These are phyloP conservation scores for Enteromius paludinosus DNA, from an alignment of 2,797 vertebrate genomes.

Conservation along the genomic window DNA sequence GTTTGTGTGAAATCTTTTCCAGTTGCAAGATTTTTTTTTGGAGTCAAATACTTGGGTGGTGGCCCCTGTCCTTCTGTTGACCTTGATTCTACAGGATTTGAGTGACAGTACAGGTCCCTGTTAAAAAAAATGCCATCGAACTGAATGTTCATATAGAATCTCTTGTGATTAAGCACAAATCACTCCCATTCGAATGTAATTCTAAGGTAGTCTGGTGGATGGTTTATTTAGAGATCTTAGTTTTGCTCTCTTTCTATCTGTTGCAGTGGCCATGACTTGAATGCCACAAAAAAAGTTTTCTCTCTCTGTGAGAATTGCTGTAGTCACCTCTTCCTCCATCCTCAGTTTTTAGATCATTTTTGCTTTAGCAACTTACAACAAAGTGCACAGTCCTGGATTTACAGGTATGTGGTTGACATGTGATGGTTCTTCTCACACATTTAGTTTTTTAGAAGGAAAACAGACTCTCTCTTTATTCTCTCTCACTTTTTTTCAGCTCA, in stretches of 20 bases:
- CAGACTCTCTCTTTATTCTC: background rate
- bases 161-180: background rate
- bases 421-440: background rate
- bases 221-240: background rate
- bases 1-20: constrained; percentile 24
- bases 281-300: background rate
- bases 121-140: background rate
- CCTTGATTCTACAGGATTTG: background rate
- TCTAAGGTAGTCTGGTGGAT: background rate
- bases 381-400: constrained; percentile 2
- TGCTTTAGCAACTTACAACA: background rate
- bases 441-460: background rate
- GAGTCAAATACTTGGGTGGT: background rate
- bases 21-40: background rate
- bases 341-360: background rate
- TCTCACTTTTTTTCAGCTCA: background rate
- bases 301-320: background rate
- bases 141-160: background rate
- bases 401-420: background rate
- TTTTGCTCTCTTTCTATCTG: background rate
- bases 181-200: background rate
- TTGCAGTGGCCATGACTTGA: background rate
- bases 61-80: background rate
- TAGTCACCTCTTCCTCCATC: background rate
- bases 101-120: background rate